Evolutionary conservation across 2,888 invertebrate genomes (phyloP), one percentile per base, ranked within the genome.

Genomic region (Tipula confusa): DNA sequence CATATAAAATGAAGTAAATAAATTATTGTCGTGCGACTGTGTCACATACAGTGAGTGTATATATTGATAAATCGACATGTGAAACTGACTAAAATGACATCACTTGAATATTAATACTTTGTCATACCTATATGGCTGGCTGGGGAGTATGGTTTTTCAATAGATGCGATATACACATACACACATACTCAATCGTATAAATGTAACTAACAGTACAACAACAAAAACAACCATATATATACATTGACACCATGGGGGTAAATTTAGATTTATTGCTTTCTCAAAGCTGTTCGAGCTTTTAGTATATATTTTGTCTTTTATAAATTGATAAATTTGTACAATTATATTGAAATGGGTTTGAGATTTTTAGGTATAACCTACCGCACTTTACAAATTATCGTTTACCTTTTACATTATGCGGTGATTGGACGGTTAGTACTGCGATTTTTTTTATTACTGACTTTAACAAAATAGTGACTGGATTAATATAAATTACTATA

Each of bases 81-180:
- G 64, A 64, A 64, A 64, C 24, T 64, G 64, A 64, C 64, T 64
- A 24, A 64, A 64, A 64, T 64, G 64, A 64, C 64, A 64, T 64
- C 64, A 64, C 64, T 64, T 64, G 64, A 64, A 64, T 64, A 64
- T 64, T 64, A 64, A 64, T 24, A 64, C 64, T 64, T 18, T 64
- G 24, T 24, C 24, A 15, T 18, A 43, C 43, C 43, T 43, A n/a
- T n/a, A n/a, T n/a, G n/a, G n/a, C n/a, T n/a, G n/a, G n/a, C n/a
- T n/a, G n/a, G 18, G 15, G 43, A 43, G 43, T 15, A 43, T 15
- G 4, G 15, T 43, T 43, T 43, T 9, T 18, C 43, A 15, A 15
- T 43, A 43, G 2, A 43, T 18, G 15, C 5, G 43, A 43, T 43
- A 24, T 24, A 64, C 24, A 64, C 64, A 43, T n/a, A 43, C n/a